phyloP scores from a whole-genome alignment of 2,888 invertebrate genomes.

The Dynastes hyllus region DNA sequence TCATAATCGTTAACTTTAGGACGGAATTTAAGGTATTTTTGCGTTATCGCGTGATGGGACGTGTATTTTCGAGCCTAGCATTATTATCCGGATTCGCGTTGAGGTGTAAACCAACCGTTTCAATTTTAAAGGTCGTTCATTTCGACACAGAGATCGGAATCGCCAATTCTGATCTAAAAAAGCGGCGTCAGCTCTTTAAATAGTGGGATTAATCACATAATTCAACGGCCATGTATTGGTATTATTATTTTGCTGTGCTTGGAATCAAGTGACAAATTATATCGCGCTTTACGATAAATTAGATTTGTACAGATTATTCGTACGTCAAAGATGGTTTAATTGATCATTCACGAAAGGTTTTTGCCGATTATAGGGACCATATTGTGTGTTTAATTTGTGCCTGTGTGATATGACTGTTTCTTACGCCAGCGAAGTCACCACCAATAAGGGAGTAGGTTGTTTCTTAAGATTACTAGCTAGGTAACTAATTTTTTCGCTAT shows the following conservation, averaged over 20 bases:
- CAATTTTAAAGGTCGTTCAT: slow-evolving; percentile 27
- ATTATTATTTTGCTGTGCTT: not conserved
- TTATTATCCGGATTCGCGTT: not conserved
- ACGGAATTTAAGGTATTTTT: not conserved
- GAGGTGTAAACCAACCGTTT: slow-evolving; percentile 6
- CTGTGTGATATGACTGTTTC: slow-evolving; percentile 82
- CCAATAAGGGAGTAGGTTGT: slow-evolving; percentile 89
- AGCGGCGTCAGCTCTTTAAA: slow-evolving; percentile 33
- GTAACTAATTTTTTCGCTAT: slow-evolving; percentile 71
- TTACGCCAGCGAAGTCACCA: slow-evolving; percentile 90
- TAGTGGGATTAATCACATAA: slow-evolving; percentile 13
- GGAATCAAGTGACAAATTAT: not conserved
- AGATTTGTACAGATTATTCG: slow-evolving; percentile 9
- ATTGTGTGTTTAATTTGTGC: not conserved
- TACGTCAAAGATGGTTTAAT: not conserved
- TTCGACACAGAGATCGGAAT: slow-evolving; percentile 18
- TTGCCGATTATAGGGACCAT: not conserved
- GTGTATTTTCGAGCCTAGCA: not conserved
- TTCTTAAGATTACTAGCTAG: slow-evolving; percentile 88
- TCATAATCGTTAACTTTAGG: not conserved
- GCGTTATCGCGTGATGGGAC: not conserved
- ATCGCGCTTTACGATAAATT: not conserved
- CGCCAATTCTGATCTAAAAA: slow-evolving; percentile 11
- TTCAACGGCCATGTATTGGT: not conserved
- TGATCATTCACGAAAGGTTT: not conserved